Conservation (phyloP, 2,113 vertebrate genomes). For the Mastomys coucha region DNA sequence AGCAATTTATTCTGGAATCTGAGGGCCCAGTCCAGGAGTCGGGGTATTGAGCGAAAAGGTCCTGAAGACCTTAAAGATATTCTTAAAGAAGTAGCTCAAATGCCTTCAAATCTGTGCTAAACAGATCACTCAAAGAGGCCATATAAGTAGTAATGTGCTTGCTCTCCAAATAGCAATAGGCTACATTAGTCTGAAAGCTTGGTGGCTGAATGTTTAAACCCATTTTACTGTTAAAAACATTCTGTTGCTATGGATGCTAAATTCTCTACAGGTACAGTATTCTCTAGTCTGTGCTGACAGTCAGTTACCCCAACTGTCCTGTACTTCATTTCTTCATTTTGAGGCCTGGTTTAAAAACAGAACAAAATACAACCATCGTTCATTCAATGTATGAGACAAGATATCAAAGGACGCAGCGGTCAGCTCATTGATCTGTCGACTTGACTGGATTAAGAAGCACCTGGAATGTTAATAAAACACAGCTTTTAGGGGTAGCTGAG, state of each 20-base stretch:
- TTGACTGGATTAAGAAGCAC: background rate
- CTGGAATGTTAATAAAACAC: background rate
- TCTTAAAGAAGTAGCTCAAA: background rate
- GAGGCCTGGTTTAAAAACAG: background rate
- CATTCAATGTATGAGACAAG: background rate
- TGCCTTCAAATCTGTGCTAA: background rate
- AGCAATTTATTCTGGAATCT: background rate
- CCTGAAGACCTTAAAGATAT: background rate
- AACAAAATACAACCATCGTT: background rate
- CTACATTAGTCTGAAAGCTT: background rate
- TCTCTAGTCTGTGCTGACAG: background rate
- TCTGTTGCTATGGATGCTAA: background rate
- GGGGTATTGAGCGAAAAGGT: background rate
- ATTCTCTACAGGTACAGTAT: background rate
- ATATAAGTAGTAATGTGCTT: background rate
- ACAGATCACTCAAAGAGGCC: background rate
- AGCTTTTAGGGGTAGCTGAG: background rate
- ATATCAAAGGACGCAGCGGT: background rate
- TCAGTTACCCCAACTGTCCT: accelerated
- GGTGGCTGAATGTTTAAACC: background rate
- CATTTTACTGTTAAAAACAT: background rate
- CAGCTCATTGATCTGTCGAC: background rate
- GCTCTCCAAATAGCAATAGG: background rate
- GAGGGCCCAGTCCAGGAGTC: background rate
- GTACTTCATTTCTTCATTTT: background rate